Evolutionary conservation across 2,888 invertebrate species (phyloP).

Genomic region (Zaprionus bogoriensis): DNA sequence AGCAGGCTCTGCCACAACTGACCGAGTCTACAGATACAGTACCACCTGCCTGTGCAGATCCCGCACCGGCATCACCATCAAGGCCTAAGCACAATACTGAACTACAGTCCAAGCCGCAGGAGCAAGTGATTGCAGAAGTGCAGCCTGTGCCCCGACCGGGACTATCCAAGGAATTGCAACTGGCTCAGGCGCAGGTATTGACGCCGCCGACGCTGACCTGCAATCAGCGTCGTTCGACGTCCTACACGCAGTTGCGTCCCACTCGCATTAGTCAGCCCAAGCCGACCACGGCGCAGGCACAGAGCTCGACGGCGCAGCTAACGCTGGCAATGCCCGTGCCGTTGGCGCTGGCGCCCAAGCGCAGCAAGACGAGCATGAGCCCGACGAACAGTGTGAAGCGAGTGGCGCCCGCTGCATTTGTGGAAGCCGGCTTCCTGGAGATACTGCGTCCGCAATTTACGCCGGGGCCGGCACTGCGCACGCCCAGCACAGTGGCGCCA

Average conservation of each 20-base stretch:
- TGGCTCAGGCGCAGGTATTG: slow-evolving; percentile 13
- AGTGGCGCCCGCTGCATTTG: slow-evolving; percentile 87
- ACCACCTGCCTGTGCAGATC: no score
- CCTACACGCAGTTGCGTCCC: slow-evolving; percentile 76
- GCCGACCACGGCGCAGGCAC: slow-evolving; percentile 58
- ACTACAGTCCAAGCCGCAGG: background rate
- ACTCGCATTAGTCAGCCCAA: slow-evolving; percentile 64
- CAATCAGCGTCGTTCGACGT: slow-evolving; percentile 78
- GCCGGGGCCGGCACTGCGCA: slow-evolving; percentile 91
- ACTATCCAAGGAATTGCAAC: background rate
- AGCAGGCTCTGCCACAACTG: background rate
- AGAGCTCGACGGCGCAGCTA: slow-evolving; percentile 62
- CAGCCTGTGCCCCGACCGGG: background rate
- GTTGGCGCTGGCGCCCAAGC: slow-evolving; percentile 68
- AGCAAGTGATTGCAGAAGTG: background rate
- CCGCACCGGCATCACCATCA: no score
- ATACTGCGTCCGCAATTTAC: slow-evolving; percentile 94
- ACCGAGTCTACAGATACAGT: no score
- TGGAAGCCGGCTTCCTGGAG: slow-evolving; percentile 96
- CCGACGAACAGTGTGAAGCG: slow-evolving; percentile 85
- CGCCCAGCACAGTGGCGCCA: slow-evolving; percentile 82
- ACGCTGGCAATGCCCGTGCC: slow-evolving; percentile 65
- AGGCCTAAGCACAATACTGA: no score
- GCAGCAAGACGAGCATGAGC: slow-evolving; percentile 79
- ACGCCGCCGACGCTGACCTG: slow-evolving; percentile 57